A percentile compares a stretch with the other conserved stretches of the same genome.
Evolutionary conservation across 1,140 invertebrate species (phyloP).

Genomic region (Drosophila aff.): DNA sequence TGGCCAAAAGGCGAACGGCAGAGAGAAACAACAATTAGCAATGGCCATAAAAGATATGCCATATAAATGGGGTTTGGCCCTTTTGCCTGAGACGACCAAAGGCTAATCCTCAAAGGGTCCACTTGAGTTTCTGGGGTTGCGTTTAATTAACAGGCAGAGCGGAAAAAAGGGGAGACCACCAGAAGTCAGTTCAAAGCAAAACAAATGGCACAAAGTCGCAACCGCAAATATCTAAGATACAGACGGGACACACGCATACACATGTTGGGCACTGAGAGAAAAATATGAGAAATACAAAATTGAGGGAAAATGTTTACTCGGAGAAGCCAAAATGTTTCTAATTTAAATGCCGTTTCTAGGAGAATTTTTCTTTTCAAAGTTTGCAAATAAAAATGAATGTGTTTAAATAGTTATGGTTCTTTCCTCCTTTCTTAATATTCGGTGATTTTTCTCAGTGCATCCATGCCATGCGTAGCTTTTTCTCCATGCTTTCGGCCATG

Average conservation of each 20-base stretch:
- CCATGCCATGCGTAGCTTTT: constrained; percentile 31
- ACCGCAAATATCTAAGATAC: constrained; percentile 72
- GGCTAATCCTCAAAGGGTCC: constrained; percentile 63
- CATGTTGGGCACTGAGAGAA: constrained; percentile 2
- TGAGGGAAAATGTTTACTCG: neutral
- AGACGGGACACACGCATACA: constrained; percentile 22
- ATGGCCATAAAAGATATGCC: constrained; percentile 71
- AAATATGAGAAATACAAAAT: neutral
- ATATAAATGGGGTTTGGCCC: constrained; percentile 44
- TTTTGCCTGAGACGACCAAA: constrained; percentile 47
- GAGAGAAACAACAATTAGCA: constrained; percentile 69
- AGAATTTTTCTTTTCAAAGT: too few species aligned
- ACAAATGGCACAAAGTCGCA: constrained; percentile 69
- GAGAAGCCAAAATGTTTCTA: too few species aligned
- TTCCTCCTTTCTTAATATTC: too few species aligned
- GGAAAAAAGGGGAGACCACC: constrained; percentile 9
- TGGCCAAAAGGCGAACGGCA: constrained; percentile 7
- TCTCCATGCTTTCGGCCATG: constrained; percentile 32
- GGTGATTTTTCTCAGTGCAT: neutral
- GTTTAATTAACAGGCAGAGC: constrained; percentile 68
- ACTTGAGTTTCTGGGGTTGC: constrained; percentile 65
- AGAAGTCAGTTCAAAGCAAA: constrained; percentile 74
- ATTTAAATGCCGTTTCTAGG: too few species aligned
- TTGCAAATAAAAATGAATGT: neutral
- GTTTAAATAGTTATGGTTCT: neutral